Evolutionary conservation across 2,113 vertebrate species (phyloP).

Genomic region (Glareola pratincola): DNA sequence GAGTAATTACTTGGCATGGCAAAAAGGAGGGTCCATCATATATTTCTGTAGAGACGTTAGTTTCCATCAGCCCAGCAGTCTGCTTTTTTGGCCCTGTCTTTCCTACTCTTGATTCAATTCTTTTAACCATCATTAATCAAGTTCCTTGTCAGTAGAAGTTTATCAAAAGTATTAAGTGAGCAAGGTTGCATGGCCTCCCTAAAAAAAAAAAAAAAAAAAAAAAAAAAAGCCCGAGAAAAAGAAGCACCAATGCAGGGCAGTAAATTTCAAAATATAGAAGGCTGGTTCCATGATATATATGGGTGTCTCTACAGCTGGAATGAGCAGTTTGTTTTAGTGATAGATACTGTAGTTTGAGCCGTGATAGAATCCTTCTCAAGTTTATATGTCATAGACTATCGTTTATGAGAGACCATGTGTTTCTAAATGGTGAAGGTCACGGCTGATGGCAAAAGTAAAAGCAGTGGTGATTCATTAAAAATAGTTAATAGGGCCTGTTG

Average conservation of each 20-base stretch:
- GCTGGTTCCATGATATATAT: slow-evolving; percentile 81
- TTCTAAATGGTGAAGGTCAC: slow-evolving; percentile 83
- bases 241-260: slow-evolving; percentile 64
- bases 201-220: slow-evolving; percentile 52
- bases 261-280: slow-evolving; percentile 84
- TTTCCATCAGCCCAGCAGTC: slow-evolving; percentile 87
- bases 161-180: slow-evolving; percentile 88
- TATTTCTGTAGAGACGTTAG: slow-evolving; percentile 94
- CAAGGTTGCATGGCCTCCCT: slow-evolving; percentile 77
- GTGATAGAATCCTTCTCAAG: slow-evolving; percentile 79
- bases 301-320: slow-evolving; percentile 79
- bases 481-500: slow-evolving; percentile 77
- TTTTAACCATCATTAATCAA: slow-evolving; percentile 94
- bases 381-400: slow-evolving; percentile 75
- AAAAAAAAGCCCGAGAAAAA: background rate
- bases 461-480: slow-evolving; percentile 84
- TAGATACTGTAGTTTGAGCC: slow-evolving; percentile 81
- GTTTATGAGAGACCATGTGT: slow-evolving; percentile 81
- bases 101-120: slow-evolving; percentile 93
- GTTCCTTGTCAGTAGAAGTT: slow-evolving; percentile 88
- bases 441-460: slow-evolving; percentile 83
- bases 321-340: slow-evolving; percentile 86
- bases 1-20: slow-evolving; percentile 97
- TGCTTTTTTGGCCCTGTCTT: slow-evolving; percentile 85
- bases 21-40: slow-evolving; percentile 89